A percentile compares a stretch with the other conserved stretches of the same genome.
Conservation (phyloP, 2,113 vertebrate species). For the Murina feae region DNA sequence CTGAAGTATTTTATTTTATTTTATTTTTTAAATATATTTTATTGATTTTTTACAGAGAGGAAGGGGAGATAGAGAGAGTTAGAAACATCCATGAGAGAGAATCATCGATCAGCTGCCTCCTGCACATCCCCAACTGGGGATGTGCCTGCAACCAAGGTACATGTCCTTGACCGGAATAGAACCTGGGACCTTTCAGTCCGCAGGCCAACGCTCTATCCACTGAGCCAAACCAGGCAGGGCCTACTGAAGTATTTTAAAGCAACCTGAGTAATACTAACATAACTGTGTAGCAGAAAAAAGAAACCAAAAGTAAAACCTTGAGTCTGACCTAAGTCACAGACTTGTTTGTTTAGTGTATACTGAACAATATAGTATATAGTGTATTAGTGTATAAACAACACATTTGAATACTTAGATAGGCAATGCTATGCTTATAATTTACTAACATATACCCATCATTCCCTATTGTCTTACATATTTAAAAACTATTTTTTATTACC, state of each 20-base stretch:
- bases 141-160: too few species aligned
- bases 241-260: neutral
- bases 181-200: too few species aligned
- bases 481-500: neutral
- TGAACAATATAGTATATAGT: too few species aligned
- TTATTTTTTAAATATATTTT: too few species aligned
- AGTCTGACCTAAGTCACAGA: neutral
- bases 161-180: too few species aligned
- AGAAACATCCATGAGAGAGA: too few species aligned
- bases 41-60: too few species aligned
- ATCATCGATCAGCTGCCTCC: too few species aligned
- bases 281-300: neutral
- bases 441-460: neutral
- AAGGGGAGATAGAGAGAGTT: too few species aligned
- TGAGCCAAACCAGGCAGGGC: too few species aligned
- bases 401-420: neutral
- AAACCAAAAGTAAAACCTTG: neutral
- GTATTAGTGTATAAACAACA: neutral
- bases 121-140: too few species aligned
- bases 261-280: neutral
- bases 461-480: neutral
- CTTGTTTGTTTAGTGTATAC: neutral
- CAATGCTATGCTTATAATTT: neutral
- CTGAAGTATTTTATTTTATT: neutral
- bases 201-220: too few species aligned